These are phyloP conservation scores for Neomicropteryx cornuta DNA, from an alignment of 1,140 invertebrate species.

Conservation along the genomic window DNA sequence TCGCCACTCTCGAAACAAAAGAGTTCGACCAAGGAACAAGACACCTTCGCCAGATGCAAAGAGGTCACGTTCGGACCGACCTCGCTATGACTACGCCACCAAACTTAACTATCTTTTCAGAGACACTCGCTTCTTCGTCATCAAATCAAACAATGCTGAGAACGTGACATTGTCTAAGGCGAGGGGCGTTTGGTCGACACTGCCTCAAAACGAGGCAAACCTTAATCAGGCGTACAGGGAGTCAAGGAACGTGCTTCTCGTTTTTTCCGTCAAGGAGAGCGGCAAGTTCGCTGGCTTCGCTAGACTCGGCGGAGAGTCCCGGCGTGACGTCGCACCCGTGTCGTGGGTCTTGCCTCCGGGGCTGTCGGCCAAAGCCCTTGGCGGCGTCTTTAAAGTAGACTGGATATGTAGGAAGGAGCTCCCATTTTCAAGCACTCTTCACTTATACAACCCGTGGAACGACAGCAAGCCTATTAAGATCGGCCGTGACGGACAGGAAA, in stretches of 20 bases:
- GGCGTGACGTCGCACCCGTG: constrained; percentile 78
- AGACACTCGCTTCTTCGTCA: constrained; percentile 92
- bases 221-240: constrained; percentile 89
- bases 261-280: constrained; percentile 97
- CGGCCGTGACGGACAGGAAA: constrained; percentile 95
- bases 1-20: constrained; percentile 36
- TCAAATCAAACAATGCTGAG: constrained; percentile 96
- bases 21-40: constrained; percentile 38
- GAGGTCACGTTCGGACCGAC: constrained; percentile 35
- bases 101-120: constrained; percentile 92
- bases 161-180: constrained; percentile 91
- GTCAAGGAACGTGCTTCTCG: constrained; percentile 85
- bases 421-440: constrained; percentile 82
- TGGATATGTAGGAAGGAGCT: constrained; percentile 95
- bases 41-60: constrained; percentile 38
- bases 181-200: constrained; percentile 95
- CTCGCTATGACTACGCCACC: constrained; percentile 68
- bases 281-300: constrained; percentile 91
- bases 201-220: constrained; percentile 93
- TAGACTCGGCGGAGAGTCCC: constrained; percentile 73
- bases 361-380: constrained; percentile 81
- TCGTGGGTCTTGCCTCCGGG: constrained; percentile 95
- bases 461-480: constrained; percentile 98
- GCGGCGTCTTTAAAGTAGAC: constrained; percentile 91
- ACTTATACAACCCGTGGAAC: constrained; percentile 97